Evolutionary conservation across 1,140 invertebrate genomes (phyloP).

Genomic region (Diorhabda sublineata): DNA sequence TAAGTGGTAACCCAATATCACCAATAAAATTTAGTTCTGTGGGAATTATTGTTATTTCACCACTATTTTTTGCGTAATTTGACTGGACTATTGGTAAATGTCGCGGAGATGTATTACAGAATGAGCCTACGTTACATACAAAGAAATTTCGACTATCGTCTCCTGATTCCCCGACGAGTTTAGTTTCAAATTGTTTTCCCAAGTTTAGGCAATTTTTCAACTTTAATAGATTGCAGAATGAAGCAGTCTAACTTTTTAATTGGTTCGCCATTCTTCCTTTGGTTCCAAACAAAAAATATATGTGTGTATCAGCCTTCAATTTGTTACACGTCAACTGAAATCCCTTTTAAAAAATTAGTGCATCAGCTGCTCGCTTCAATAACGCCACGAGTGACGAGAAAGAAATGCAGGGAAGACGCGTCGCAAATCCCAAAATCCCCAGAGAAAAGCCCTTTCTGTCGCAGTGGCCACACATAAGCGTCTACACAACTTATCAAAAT

Average conservation of each 20-base stretch:
- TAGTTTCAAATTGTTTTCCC: neutral
- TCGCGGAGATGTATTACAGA: neutral
- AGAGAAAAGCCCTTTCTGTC: conserved; percentile 23
- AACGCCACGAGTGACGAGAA: conserved; percentile 12
- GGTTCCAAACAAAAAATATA: too few relatives aligned
- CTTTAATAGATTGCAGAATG: neutral
- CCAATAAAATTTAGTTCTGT: too few relatives aligned
- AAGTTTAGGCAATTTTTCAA: neutral
- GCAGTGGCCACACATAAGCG: conserved; percentile 29
- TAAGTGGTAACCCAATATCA: too few relatives aligned
- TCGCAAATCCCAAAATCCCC: conserved; percentile 28
- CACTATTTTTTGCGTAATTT: neutral
- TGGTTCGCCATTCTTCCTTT: neutral
- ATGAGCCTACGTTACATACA: neutral
- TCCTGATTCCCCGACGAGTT: neutral
- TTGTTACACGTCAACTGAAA: conserved; percentile 22
- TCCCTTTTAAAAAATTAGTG: conserved; percentile 24
- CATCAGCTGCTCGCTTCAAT: conserved; percentile 24
- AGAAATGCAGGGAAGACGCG: conserved; percentile 28
- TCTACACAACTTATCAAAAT: conserved; percentile 30
- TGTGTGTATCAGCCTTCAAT: conserved; percentile 18
- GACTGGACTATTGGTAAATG: neutral
- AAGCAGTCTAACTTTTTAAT: conserved; percentile 2
- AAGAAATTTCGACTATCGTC: neutral
- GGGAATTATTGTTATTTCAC: neutral